Evolutionary conservation across 2,888 invertebrate species (phyloP), one percentile per base, ranked within the genome.

Genomic region (Dolichomitus sp.): DNA sequence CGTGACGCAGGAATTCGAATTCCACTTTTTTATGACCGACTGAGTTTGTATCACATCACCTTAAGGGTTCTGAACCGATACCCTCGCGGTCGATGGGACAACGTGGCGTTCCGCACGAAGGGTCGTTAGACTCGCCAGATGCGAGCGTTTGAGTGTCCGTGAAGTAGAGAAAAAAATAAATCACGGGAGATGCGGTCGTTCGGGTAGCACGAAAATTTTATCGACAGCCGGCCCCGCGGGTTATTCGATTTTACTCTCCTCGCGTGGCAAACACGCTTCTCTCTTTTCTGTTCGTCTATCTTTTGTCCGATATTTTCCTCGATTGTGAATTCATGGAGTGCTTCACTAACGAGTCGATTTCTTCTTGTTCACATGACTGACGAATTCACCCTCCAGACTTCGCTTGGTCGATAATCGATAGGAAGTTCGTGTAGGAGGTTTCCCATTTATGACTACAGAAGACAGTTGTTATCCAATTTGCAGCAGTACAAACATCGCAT

Each of bases 61-160:
- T 14, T 42, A 42, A 42, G 42, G 42, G 14, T 42, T 4, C 14
- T 0, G 11, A 42, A 0, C 42, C 14, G 42, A 42, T 42, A 42
- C 4, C 14, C 14, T 42, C 14, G 42, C 14, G 42, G 66, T 30
- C 59, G 23, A 33, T 19, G 59, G 9, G n/a, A 59, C 40, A 66
- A 57, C 23, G 30, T 30, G 40, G n/a, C 59, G 45, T 66, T 79
- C 66, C 52, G 42, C 65, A 23, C 65, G 17, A 37, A 65, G 63
- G 63, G 69, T 70, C 75, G 75, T 75, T 75, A 65, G 50, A 70
- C 48, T 61, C 48, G 61, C 66, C 27, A 48, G 42, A 66, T 65
- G 57, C 65, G 66, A 66, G 54, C 63, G 23, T 54, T 68, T 68
- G 68, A 68, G 76, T 66, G 42, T 48, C 45, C 27, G 37, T n/a